Percentiles rank a stretch among this genome's conserved stretches.
Conservation (phyloP, 2,888 invertebrate genomes). For the Acrobeloides nanus region DNA sequence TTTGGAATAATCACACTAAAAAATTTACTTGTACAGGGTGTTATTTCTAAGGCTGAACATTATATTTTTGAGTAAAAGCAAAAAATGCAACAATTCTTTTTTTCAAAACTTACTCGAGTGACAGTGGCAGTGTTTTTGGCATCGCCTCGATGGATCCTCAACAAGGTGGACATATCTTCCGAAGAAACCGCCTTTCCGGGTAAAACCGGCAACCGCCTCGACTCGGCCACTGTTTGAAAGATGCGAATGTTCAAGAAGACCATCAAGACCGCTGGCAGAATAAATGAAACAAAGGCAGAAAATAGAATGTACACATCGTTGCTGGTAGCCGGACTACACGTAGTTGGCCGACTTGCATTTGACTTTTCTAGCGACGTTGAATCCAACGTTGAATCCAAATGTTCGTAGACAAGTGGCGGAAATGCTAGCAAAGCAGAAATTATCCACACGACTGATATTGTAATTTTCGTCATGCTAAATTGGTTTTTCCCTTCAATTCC, state of each 20-base stretch:
- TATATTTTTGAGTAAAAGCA: no score
- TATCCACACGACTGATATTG: constrained; percentile 69
- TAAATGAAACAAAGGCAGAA: constrained; percentile 49
- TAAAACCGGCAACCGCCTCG: constrained; percentile 16
- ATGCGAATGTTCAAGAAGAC: constrained; percentile 43
- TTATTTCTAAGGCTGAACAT: no score
- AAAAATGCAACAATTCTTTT: no score
- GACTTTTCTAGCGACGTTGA: background rate
- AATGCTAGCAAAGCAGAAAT: constrained; percentile 88
- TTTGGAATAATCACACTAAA: no score
- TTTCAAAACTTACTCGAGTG: constrained; percentile 9
- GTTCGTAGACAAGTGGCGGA: constrained; percentile 70
- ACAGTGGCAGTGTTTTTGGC: constrained; percentile 11
- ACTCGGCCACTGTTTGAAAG: constrained; percentile 40
- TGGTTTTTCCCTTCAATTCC: no score
- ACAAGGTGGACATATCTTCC: constrained; percentile 16
- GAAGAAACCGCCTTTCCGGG: no score
- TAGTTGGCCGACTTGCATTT: constrained; percentile 1
- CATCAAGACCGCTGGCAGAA: constrained; percentile 44
- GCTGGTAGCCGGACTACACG: constrained; percentile 40
- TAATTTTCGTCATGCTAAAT: constrained; percentile 40
- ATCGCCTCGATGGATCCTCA: constrained; percentile 41
- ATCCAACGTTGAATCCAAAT: constrained; percentile 5
- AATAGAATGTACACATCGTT: constrained; percentile 44
- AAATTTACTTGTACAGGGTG: no score